Conservation (phyloP, 2,113 vertebrate genomes). For the Gila orcuttii region DNA sequence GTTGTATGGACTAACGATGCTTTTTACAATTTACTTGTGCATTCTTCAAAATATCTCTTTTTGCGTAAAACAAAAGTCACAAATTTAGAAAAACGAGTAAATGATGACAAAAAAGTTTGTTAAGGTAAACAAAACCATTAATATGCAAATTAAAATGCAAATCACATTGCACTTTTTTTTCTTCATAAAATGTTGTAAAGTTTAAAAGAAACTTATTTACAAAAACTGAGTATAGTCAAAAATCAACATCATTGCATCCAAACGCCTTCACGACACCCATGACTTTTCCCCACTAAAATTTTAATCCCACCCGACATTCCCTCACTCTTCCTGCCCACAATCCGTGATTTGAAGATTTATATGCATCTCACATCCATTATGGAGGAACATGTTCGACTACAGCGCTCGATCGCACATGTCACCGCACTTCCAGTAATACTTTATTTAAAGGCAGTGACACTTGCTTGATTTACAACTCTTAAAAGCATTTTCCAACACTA, state of each 20-base stretch:
- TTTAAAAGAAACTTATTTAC: neutral
- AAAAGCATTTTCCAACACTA: slow-evolving; percentile 59
- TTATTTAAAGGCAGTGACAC: slow-evolving; percentile 62
- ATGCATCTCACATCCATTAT: slow-evolving; percentile 20
- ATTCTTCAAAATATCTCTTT: neutral
- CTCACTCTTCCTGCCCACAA: neutral
- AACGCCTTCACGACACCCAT: neutral
- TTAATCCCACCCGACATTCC: neutral
- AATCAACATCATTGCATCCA: neutral
- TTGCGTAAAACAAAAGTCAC: no score
- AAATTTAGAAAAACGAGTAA: neutral
- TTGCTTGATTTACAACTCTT: slow-evolving; percentile 65
- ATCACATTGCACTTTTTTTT: no score
- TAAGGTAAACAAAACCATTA: no score
- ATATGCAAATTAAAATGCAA: no score
- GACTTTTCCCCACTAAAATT: neutral
- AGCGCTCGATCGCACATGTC: neutral
- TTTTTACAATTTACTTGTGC: neutral
- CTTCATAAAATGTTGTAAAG: neutral
- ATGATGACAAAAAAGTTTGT: no score
- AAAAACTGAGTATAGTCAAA: neutral
- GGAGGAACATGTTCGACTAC: neutral
- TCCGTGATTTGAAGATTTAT: neutral
- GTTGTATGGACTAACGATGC: neutral
- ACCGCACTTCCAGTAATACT: slow-evolving; percentile 44